Conservation (phyloP, 2,113 vertebrate species). For the Rhabdomys dilectus region DNA sequence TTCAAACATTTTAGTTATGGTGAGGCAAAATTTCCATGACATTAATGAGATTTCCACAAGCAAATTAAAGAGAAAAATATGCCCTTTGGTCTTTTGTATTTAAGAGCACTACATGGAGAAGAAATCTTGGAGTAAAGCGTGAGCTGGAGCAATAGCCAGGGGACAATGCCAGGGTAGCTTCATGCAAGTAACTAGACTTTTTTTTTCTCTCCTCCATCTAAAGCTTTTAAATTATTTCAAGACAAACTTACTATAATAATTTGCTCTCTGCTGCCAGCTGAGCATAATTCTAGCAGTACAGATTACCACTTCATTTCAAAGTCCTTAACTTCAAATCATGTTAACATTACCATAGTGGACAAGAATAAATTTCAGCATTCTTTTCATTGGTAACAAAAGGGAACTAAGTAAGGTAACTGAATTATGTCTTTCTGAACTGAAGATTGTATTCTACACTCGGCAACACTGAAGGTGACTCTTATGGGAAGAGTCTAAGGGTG, state of each 20-base stretch:
- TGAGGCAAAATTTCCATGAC: constrained; percentile 63
- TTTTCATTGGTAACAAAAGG: constrained; percentile 24
- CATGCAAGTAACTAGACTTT: constrained; percentile 19
- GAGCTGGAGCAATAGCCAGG: constrained; percentile 35
- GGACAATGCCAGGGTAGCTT: constrained; percentile 54
- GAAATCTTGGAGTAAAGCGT: constrained; percentile 47
- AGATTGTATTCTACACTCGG: neutral
- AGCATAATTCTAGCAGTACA: neutral
- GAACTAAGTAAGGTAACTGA: constrained; percentile 16
- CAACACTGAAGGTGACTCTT: neutral
- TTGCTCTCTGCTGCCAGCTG: neutral
- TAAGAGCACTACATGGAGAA: constrained; percentile 37
- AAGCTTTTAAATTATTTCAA: constrained; percentile 63
- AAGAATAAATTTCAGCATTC: constrained; percentile 15
- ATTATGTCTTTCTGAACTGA: neutral
- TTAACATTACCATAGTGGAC: neutral
- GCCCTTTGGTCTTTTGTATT: constrained; percentile 64
- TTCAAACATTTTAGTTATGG: constrained; percentile 66
- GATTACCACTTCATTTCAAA: neutral
- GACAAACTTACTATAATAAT: constrained; percentile 50
- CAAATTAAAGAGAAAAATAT: constrained; percentile 78
- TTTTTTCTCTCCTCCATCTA: neutral
- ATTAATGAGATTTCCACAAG: constrained; percentile 78
- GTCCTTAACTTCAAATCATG: neutral
- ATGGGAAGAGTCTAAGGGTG: neutral